These are phyloP conservation scores for Todus mexicanus DNA, from an alignment of 2,797 vertebrate species.

Conservation along the genomic window DNA sequence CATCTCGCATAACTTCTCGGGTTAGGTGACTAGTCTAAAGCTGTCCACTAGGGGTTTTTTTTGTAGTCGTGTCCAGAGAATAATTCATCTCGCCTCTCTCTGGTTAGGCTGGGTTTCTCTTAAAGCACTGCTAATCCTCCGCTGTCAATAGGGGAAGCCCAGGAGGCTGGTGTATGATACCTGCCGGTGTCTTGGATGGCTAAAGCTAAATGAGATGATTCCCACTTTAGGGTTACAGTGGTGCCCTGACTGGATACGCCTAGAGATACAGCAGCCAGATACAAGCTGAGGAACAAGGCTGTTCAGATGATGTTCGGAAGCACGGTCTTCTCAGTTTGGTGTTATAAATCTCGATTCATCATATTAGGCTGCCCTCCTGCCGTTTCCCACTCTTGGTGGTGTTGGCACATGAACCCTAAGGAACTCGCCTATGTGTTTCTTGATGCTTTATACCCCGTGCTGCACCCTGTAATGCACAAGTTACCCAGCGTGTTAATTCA, in stretches of 20 bases:
- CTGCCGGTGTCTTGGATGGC: not conserved
- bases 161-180: not conserved
- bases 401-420: not conserved
- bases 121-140: not conserved
- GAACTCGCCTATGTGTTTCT: not conserved
- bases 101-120: not conserved
- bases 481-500: not conserved
- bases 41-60: not conserved
- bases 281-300: not conserved
- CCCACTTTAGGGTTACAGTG: not conserved
- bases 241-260: not conserved
- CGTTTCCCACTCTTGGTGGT: not conserved
- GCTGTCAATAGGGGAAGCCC: not conserved
- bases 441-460: not conserved
- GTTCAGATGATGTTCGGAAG: not conserved
- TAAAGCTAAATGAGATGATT: not conserved
- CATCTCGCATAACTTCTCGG: not conserved
- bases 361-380: not conserved
- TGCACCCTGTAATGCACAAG: not conserved
- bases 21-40: not conserved
- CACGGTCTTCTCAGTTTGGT: not conserved
- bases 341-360: not conserved
- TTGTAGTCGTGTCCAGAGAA: not conserved
- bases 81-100: not conserved
- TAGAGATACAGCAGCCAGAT: not conserved